Percentiles rank a stretch among this genome's conserved stretches.
These are phyloP conservation scores for Psettodes erumei DNA, from an alignment of 2,113 vertebrate genomes.

Conservation along the genomic window DNA sequence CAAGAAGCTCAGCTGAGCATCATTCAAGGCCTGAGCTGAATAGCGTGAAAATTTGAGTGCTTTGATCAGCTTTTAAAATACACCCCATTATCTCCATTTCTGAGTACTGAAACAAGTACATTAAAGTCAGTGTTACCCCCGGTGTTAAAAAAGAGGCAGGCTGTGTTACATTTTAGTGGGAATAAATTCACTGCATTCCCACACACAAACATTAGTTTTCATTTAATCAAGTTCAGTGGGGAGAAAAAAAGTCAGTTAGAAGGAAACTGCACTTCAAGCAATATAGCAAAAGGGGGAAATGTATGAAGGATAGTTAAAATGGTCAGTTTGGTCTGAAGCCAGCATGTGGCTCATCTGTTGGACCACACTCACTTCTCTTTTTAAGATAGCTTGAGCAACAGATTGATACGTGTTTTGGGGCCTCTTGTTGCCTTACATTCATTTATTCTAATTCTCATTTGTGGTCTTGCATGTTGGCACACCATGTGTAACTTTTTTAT, in stretches of 20 bases:
- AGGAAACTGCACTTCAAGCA: not conserved
- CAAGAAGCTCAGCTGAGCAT: too few species aligned
- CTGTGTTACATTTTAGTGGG: not conserved
- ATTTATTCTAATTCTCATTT: not conserved
- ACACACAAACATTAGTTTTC: not conserved
- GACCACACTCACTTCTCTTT: not conserved
- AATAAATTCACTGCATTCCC: not conserved
- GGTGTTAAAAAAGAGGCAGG: too few species aligned
- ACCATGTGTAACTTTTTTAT: not conserved
- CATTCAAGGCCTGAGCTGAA: not conserved
- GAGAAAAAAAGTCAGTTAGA: not conserved
- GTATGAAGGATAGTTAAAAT: not conserved
- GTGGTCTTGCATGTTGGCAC: not conserved
- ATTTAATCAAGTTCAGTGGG: not conserved
- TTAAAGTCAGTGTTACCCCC: not conserved
- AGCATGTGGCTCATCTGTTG: constrained; percentile 31
- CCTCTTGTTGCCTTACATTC: not conserved
- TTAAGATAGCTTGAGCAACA: constrained; percentile 4
- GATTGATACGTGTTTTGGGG: not conserved
- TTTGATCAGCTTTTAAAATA: not conserved
- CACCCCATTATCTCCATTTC: not conserved
- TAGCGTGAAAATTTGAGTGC: not conserved
- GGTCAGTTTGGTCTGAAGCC: constrained; percentile 16
- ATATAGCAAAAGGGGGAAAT: not conserved
- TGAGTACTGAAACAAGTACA: not conserved